Conservation (phyloP, 2,113 vertebrate genomes). For the Rhadina sibilatrix region DNA sequence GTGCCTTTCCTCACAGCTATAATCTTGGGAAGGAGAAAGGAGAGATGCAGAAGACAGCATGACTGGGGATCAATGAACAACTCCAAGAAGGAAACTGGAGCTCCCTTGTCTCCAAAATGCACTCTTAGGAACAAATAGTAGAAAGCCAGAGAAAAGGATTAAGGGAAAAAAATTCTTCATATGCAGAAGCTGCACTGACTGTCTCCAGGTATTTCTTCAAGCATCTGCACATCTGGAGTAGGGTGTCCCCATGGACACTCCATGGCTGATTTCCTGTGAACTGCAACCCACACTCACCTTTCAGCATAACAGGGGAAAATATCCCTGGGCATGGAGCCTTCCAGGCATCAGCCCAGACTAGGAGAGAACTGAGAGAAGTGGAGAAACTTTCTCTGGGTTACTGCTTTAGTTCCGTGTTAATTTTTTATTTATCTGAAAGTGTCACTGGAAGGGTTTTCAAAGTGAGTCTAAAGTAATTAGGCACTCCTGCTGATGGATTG, state of each 20-base stretch:
- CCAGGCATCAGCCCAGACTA: background rate
- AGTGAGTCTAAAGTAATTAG: constrained; percentile 81
- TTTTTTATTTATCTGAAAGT: constrained; percentile 81
- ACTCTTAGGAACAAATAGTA: background rate
- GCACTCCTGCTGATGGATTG: constrained; percentile 74
- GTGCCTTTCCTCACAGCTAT: background rate
- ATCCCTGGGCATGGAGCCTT: background rate
- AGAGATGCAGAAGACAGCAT: fast-evolving
- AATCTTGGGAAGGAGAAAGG: background rate
- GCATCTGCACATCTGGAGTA: background rate
- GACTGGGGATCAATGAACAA: background rate
- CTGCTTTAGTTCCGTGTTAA: constrained; percentile 50
- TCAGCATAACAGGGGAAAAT: background rate
- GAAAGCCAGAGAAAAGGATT: background rate
- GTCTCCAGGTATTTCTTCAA: background rate
- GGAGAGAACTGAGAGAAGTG: background rate
- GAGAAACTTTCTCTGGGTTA: background rate
- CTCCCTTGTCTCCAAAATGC: background rate
- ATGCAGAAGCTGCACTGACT: background rate
- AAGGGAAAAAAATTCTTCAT: background rate
- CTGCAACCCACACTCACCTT: background rate
- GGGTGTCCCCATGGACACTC: background rate
- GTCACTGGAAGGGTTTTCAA: constrained; percentile 74
- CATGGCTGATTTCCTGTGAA: background rate
- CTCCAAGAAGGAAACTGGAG: background rate